These are phyloP conservation scores for Ailurus styani DNA, from an alignment of 2,113 vertebrate genomes.

Conservation along the genomic window DNA sequence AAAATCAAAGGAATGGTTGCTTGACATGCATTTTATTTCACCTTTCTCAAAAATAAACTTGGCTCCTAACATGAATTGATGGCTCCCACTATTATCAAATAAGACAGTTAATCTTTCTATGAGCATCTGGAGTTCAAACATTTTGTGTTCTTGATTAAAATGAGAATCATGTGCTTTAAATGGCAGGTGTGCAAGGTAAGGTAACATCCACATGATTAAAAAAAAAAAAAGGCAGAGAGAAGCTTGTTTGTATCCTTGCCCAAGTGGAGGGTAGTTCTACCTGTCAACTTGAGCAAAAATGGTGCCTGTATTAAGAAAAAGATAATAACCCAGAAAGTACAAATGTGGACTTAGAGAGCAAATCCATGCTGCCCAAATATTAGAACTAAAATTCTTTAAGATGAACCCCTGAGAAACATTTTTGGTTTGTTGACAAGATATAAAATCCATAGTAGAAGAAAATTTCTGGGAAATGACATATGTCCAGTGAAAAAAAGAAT, in stretches of 20 bases:
- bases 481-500: neutral
- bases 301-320: neutral
- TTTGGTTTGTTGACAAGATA: neutral
- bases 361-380: neutral
- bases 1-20: neutral
- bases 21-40: neutral
- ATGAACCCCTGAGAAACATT: neutral
- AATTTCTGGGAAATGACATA: neutral
- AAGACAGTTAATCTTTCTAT: neutral
- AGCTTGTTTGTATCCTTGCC: neutral
- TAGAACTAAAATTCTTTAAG: neutral
- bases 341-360: neutral
- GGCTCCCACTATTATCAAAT: neutral
- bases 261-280: neutral
- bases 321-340: neutral
- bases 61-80: neutral
- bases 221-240: neutral
- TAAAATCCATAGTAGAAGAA: neutral
- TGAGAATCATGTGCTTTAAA: neutral
- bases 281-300: neutral
- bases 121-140: neutral
- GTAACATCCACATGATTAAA: neutral
- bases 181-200: neutral
- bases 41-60: constrained; percentile 11
- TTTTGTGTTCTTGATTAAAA: neutral